These are phyloP conservation scores for Callyntrura guangdongensis DNA, from an alignment of 2,888 invertebrate genomes.

Conservation along the genomic window DNA sequence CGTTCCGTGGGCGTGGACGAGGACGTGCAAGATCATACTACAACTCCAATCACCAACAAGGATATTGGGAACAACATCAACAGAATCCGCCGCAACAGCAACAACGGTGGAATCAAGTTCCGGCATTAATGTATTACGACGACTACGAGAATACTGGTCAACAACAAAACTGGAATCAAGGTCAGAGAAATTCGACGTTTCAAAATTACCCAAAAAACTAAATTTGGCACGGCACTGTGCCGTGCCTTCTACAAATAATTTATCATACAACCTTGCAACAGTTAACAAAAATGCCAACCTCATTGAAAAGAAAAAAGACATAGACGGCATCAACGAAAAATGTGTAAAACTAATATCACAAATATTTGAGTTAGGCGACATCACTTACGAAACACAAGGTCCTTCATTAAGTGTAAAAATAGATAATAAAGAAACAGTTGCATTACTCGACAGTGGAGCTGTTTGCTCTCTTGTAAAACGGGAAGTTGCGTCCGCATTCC, in stretches of 20 bases:
- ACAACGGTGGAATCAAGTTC: not conserved
- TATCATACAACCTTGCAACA: not conserved
- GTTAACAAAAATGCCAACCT: not conserved
- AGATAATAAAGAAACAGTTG: not conserved
- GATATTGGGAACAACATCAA: too few relatives aligned
- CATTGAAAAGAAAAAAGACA: not conserved
- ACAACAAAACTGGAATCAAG: too few relatives aligned
- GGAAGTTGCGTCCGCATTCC: not conserved
- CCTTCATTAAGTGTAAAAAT: not conserved
- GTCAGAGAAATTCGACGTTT: too few relatives aligned
- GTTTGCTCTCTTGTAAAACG: not conserved
- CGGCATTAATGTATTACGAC: not conserved
- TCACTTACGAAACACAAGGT: not conserved
- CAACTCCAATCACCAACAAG: not conserved
- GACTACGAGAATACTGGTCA: not conserved
- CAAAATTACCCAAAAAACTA: constrained; percentile 10
- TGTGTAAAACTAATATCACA: not conserved
- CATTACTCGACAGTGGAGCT: constrained; percentile 27
- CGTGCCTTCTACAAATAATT: not conserved
- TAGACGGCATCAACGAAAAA: not conserved
- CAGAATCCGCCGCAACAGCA: not conserved
- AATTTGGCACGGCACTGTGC: not conserved
- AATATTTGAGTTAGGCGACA: not conserved
- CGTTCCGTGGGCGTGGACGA: not conserved
- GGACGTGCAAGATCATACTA: not conserved